Conservation (phyloP, 2,113 vertebrate species). For the Xiphias gladius region DNA sequence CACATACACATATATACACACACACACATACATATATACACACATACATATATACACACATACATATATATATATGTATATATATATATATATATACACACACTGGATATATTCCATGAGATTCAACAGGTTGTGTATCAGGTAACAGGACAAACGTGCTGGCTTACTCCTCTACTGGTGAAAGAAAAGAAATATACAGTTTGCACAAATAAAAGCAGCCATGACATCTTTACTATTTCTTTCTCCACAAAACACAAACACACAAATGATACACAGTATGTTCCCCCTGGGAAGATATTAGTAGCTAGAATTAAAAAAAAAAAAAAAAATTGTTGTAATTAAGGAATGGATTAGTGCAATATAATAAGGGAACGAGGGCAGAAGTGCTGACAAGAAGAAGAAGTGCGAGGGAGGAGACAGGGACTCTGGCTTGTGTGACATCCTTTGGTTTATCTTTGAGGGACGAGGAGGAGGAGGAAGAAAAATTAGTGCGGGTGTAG, state of each 20-base stretch:
- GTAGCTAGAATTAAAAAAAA: conserved; percentile 47
- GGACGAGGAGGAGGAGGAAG: background rate
- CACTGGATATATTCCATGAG: conserved; percentile 47
- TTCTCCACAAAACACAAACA: conserved; percentile 62
- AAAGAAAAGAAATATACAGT: conserved; percentile 57
- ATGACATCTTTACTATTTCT: conserved; percentile 59
- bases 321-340: conserved; percentile 53
- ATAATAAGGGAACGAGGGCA: conserved; percentile 63
- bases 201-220: conserved; percentile 68
- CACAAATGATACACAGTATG: conserved; percentile 51
- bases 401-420: conserved; percentile 17
- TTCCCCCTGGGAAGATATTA: conserved; percentile 56
- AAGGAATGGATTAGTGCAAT: conserved; percentile 90
- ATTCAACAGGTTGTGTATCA: conserved; percentile 62
- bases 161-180: conserved; percentile 46
- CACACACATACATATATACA: background rate
- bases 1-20: background rate
- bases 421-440: conserved; percentile 59
- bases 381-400: conserved; percentile 52
- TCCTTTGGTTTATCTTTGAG: conserved; percentile 80
- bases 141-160: conserved; percentile 45
- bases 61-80: conserved; percentile 6
- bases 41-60: background rate
- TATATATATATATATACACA: background rate
- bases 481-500: background rate